A percentile compares a stretch with the other conserved stretches of the same genome.
phyloP scores from a whole-genome alignment of 2,888 invertebrate genomes.

The Eretmocerus hayati region DNA sequence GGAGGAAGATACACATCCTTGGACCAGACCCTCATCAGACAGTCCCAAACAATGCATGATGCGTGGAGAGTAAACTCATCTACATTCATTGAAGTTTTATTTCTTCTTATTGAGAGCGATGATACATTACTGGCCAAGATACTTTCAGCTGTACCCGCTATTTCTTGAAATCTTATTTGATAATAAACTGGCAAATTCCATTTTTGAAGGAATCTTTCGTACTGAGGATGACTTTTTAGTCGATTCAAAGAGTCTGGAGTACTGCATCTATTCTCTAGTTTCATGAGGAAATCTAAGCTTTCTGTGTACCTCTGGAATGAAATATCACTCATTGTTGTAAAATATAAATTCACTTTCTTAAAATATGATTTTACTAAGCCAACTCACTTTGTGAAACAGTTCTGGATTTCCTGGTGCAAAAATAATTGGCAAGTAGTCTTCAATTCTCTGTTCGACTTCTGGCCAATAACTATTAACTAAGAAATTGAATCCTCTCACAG shows the following conservation, averaged over 20 bases:
- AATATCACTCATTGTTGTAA: conserved; percentile 6
- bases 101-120: conserved; percentile 31
- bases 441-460: conserved; percentile 73
- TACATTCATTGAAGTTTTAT: conserved; percentile 24
- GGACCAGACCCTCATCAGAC: conserved; percentile 64
- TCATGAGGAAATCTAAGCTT: conserved; percentile 67
- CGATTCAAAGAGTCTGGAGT: conserved; percentile 53
- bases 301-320: conserved; percentile 61
- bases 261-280: conserved; percentile 62
- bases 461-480: conserved; percentile 83
- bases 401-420: conserved; percentile 91
- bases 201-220: conserved; percentile 70
- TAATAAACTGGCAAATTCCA: conserved; percentile 97
- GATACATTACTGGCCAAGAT: conserved; percentile 36
- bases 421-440: conserved; percentile 73
- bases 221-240: conserved; percentile 63
- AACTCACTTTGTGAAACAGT: conserved; percentile 62
- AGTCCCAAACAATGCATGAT: conserved; percentile 51
- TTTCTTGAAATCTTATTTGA: conserved; percentile 90
- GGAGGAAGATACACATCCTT: conserved; percentile 73
- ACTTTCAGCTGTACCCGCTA: conserved; percentile 58
- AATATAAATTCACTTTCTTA: conserved; percentile 3
- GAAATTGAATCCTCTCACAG: conserved; percentile 64
- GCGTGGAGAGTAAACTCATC: conserved; percentile 39
- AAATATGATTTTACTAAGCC: conserved; percentile 7